Conservation (phyloP, 2,797 vertebrate genomes). For the Malacoraja senta region DNA sequence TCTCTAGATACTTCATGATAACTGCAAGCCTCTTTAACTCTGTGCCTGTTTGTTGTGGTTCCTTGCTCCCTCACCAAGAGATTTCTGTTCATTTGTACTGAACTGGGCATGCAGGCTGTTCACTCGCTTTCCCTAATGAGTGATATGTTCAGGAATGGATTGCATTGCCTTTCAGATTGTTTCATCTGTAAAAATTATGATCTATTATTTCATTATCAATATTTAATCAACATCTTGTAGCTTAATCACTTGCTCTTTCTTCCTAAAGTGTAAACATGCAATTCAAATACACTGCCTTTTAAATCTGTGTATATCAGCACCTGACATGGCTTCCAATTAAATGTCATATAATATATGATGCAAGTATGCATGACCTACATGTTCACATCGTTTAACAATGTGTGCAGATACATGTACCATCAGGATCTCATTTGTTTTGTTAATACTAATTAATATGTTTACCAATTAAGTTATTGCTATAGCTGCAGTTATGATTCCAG, state of each 20-base stretch:
- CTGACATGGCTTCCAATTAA: neutral
- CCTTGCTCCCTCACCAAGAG: neutral
- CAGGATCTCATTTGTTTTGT: too few species aligned
- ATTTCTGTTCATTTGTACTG: neutral
- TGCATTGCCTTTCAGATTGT: neutral
- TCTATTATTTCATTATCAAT: neutral
- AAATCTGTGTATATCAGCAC: neutral
- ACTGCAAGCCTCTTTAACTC: neutral
- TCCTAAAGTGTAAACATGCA: neutral
- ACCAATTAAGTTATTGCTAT: too few species aligned
- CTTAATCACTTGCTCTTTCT: neutral
- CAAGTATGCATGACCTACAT: neutral
- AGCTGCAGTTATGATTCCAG: too few species aligned
- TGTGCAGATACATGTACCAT: too few species aligned
- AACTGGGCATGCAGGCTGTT: neutral
- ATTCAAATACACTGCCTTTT: neutral
- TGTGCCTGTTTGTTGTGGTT: neutral
- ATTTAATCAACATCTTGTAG: neutral
- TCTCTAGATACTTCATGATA: neutral
- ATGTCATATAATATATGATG: neutral
- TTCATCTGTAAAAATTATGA: neutral
- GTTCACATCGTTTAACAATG: too few species aligned
- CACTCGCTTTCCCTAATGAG: neutral
- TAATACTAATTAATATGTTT: too few species aligned
- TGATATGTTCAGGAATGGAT: neutral